These are phyloP conservation scores for Hydrozoanthus tunicans DNA, from an alignment of 64 coral and sea anemone genomes.

Conservation along the genomic window DNA sequence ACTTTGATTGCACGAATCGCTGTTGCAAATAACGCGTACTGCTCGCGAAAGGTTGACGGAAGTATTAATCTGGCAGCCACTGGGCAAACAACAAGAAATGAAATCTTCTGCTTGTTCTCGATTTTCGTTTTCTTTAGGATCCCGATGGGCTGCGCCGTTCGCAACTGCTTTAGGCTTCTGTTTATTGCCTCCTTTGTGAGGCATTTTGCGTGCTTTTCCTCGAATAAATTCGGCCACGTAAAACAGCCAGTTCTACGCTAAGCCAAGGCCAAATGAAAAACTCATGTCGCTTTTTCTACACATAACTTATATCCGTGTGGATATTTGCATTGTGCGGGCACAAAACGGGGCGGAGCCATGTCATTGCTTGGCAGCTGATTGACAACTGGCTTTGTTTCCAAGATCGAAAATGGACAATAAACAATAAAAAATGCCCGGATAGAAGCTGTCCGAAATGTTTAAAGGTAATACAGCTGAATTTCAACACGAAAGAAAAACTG, in stretches of 20 bases:
- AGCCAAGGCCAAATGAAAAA: slow-evolving; percentile 30
- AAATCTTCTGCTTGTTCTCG: slow-evolving; percentile 66
- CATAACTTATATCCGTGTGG: slow-evolving; percentile 42
- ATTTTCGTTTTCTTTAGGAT: slow-evolving; percentile 72
- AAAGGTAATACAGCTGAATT: slow-evolving; percentile 24
- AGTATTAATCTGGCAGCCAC: slow-evolving; percentile 85
- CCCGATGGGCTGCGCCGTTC: slow-evolving; percentile 74
- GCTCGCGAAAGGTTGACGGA: slow-evolving; percentile 74
- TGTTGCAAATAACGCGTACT: slow-evolving; percentile 98
- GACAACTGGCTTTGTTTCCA: slow-evolving; percentile 46
- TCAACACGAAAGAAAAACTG: background rate
- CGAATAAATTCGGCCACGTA: slow-evolving; percentile 50
- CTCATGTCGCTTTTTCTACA: background rate
- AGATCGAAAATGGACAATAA: slow-evolving; percentile 48
- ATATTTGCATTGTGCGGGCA: slow-evolving; percentile 66
- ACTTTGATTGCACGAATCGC: slow-evolving; percentile 82
- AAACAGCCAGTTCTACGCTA: slow-evolving; percentile 62
- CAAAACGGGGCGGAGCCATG: slow-evolving; percentile 32
- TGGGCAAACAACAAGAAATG: slow-evolving; percentile 88
- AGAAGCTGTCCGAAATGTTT: slow-evolving; percentile 22
- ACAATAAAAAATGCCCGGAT: slow-evolving; percentile 50
- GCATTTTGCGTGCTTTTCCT: slow-evolving; percentile 68
- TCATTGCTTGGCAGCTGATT: slow-evolving; percentile 47
- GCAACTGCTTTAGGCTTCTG: slow-evolving; percentile 81
- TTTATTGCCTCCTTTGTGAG: slow-evolving; percentile 80